A percentile compares a stretch with the other conserved stretches of the same genome.
These are phyloP conservation scores for Ctenosaura bakeri DNA, from an alignment of 2,797 vertebrate species.

Conservation along the genomic window DNA sequence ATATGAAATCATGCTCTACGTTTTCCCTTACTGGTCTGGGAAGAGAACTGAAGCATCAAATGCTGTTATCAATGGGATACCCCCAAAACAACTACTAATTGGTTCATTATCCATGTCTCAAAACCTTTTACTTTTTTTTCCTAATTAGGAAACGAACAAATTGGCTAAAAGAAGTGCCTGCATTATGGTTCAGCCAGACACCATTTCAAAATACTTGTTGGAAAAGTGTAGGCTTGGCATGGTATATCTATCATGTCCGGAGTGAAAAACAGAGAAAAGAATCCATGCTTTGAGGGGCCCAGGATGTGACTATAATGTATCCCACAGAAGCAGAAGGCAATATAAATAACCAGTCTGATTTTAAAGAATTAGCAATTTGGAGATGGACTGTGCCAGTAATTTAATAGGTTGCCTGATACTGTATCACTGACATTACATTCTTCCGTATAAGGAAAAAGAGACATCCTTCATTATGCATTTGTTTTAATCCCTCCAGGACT, in stretches of 20 bases:
- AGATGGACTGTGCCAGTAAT: neutral
- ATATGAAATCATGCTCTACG: slow-evolving; percentile 11
- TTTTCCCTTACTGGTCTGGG: neutral
- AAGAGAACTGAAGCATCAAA: neutral
- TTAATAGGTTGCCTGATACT: neutral
- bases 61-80: neutral
- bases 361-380: neutral
- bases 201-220: neutral
- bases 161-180: neutral
- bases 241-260: neutral
- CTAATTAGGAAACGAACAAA: slow-evolving; percentile 6
- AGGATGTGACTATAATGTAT: neutral
- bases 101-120: slow-evolving; percentile 3
- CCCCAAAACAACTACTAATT: neutral
- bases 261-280: neutral
- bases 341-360: neutral
- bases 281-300: neutral
- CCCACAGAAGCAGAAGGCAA: neutral
- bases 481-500: slow-evolving; percentile 6
- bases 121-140: slow-evolving; percentile 8
- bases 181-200: neutral
- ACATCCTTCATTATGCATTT: neutral
- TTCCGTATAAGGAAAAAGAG: neutral
- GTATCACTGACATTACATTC: neutral
- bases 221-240: neutral